A percentile compares a stretch with the other conserved stretches of the same genome.
phyloP scores from a whole-genome alignment of 2,113 vertebrate species.

The Chlamydotis undulata region DNA sequence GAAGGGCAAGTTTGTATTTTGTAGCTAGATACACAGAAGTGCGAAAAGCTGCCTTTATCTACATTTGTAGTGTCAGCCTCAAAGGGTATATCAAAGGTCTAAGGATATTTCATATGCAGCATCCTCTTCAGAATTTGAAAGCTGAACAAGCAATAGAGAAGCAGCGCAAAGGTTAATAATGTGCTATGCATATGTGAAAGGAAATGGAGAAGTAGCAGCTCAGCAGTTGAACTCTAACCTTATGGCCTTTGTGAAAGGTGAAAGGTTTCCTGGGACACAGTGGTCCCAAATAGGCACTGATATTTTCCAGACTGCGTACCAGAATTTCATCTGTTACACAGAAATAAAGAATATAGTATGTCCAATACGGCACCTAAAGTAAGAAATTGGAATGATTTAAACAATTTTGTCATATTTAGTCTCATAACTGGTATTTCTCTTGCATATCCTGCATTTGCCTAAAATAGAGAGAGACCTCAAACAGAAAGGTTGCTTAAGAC shows the following conservation, averaged over 20 bases:
- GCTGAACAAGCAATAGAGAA: not conserved
- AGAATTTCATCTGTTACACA: not conserved
- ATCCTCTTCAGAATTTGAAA: not conserved
- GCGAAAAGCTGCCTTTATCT: not conserved
- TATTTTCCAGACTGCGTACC: not conserved
- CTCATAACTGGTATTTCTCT: not conserved
- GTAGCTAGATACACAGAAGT: not conserved
- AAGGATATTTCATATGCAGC: not conserved
- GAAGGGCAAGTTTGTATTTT: conserved; percentile 27
- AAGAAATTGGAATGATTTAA: not conserved
- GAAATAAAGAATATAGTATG: not conserved
- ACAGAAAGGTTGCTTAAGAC: not conserved
- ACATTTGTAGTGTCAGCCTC: not conserved
- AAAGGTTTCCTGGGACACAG: not conserved
- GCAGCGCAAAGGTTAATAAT: not conserved
- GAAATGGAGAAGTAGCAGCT: not conserved
- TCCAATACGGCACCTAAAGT: not conserved
- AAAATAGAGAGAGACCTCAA: not conserved
- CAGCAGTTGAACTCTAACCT: not conserved
- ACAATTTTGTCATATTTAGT: not conserved
- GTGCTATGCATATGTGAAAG: not conserved
- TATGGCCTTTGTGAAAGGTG: not conserved
- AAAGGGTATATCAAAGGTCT: not conserved
- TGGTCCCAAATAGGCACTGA: not conserved
- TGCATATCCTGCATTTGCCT: not conserved